Evolutionary conservation across 2,797 vertebrate genomes (phyloP).

Genomic region (Artibeus jamaicensis): DNA sequence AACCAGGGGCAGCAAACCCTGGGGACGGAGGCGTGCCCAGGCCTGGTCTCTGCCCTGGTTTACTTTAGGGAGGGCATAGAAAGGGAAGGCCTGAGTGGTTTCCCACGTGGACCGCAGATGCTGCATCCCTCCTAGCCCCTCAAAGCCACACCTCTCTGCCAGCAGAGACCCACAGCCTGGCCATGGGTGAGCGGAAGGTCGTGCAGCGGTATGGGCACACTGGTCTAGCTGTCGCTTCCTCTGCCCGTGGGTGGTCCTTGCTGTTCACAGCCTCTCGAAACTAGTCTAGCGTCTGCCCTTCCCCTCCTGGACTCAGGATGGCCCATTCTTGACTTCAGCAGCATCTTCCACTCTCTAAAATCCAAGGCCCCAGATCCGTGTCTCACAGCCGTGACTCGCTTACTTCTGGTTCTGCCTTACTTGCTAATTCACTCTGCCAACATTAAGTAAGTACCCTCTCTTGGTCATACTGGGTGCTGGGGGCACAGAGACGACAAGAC

Average conservation of each 20-base stretch:
- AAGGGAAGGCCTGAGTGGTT: background rate
- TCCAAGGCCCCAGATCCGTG: background rate
- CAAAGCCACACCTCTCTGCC: background rate
- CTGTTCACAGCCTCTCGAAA: background rate
- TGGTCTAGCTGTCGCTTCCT: background rate
- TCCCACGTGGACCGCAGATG: background rate
- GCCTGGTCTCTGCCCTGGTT: background rate
- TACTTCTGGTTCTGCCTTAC: background rate
- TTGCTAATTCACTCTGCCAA: background rate
- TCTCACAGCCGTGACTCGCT: background rate
- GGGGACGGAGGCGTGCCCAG: background rate
- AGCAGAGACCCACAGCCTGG: background rate
- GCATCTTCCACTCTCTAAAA: background rate
- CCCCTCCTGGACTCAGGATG: background rate
- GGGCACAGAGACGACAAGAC: background rate
- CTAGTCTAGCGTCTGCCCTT: background rate
- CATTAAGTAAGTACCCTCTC: background rate
- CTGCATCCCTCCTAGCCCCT: background rate
- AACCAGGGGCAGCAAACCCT: background rate
- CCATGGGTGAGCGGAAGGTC: rapidly evolving
- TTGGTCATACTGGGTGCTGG: background rate
- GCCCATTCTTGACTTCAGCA: background rate
- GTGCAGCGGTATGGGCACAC: background rate
- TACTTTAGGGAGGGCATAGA: background rate
- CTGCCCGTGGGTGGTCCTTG: background rate